Evolutionary conservation across 2,113 vertebrate genomes (phyloP), one percentile per base, ranked within the genome.

Genomic region (Aegypius monachus): DNA sequence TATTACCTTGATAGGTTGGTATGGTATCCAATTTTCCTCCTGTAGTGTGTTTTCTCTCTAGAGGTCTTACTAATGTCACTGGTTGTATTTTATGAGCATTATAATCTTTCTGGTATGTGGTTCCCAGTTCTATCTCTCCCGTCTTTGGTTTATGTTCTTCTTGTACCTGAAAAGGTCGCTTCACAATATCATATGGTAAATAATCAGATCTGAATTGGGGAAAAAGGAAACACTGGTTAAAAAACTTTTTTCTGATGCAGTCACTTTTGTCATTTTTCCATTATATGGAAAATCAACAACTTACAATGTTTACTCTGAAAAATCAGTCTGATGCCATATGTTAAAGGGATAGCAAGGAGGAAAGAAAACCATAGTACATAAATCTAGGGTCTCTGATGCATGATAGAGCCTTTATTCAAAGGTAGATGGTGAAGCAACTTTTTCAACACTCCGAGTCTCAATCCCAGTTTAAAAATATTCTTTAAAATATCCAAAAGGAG

Each of bases 1-100:
- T 72, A 58, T 98, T 98, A 99, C 99, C 99, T 99, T 96, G 98
- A 68, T 99, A 99, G 66, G 98, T 99, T 82, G 99, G 99, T 91
- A 99, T 59, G 8, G 98, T 98, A 75, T 98, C 98, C 97, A 99
- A 7, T 90, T 98, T 99, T 53, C 96, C 97, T 52, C 74, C 91
- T 67, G 87, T 91, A n/a, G 70, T 36, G 27, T 94, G 92, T 11
- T 73, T 90, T 95, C 96, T 98, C 83, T 98, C 98, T 97, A 78
- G 80, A 38, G 98, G 98, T 80, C 93, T 98, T 52, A 86, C 71
- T 61, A 97, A 88, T 45, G n/a, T 87, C 89, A 98, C 96, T 12
- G 98, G 98, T 62, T 98, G 97, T 55, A 98, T 91, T 94, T 98
- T 94, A 61, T 98, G 91, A 81, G 96, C 95, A 68, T 93, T 98